Conservation (phyloP, 2,797 vertebrate species). For the Protonibea diacanthus region DNA sequence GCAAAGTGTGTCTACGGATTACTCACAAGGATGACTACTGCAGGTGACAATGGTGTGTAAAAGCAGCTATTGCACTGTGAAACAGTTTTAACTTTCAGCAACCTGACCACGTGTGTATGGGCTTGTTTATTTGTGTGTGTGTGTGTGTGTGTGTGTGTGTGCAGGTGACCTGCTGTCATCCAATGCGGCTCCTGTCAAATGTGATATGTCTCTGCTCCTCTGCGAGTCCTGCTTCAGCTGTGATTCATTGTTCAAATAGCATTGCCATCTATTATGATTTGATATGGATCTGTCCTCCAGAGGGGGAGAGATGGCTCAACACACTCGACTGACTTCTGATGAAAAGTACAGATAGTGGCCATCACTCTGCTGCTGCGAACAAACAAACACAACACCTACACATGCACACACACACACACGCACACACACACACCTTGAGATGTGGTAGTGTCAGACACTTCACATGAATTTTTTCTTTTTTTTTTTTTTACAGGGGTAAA, state of each 20-base stretch:
- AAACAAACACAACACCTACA: constrained; percentile 59
- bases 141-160: constrained; percentile 10
- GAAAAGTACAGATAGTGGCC: constrained; percentile 73
- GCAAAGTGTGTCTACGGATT: constrained; percentile 7
- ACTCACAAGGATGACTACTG: constrained; percentile 9
- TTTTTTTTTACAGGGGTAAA: constrained; percentile 50
- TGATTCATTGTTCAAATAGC: constrained; percentile 80
- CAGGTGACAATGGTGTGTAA: constrained; percentile 22
- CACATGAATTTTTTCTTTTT: not conserved
- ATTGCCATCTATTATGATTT: constrained; percentile 77
- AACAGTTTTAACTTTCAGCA: constrained; percentile 33
- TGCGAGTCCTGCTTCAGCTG: constrained; percentile 68
- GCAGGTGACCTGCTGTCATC: constrained; percentile 58
- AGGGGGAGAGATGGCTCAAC: constrained; percentile 69
- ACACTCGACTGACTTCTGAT: constrained; percentile 80
- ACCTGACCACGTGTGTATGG: constrained; percentile 2
- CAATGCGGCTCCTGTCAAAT: constrained; percentile 64
- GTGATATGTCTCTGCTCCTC: constrained; percentile 69
- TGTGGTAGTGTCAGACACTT: constrained; percentile 45
- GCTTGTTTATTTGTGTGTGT: constrained; percentile 16
- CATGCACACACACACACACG: constrained; percentile 22
- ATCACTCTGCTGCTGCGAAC: constrained; percentile 68
- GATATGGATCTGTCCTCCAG: constrained; percentile 74
- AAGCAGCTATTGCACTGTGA: constrained; percentile 42
- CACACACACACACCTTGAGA: constrained; percentile 42